Evolutionary conservation across 1,140 invertebrate species (phyloP), one percentile per base, ranked within the genome.

Genomic region (Reticulitermes speratus): DNA sequence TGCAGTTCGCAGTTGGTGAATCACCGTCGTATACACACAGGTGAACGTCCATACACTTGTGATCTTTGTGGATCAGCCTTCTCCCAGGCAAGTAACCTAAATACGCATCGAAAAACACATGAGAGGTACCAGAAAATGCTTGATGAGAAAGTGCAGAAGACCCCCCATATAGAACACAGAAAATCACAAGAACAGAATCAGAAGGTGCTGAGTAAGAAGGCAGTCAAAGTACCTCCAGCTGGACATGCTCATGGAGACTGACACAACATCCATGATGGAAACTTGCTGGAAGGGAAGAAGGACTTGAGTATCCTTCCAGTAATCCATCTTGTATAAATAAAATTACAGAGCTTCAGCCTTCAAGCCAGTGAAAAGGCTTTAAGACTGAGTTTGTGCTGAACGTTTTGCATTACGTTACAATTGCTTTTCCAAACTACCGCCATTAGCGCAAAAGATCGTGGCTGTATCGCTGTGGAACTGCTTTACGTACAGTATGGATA

Each of bases 1-100:
- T 75, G 65, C 25, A 75, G 65, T 75, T 75, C 65, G n/a, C 65
- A 75, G 65, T 75, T 75, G 65, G 65, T 75, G 65, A 75, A 75
- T 75, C 65, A 75, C n/a, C 25, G 65, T 11, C 65, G 65, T 30
- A 75, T 75, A n/a, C 65, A 75, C n/a, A 30, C 65, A 75, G 65
- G 65, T 30, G 65, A 75, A 75, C 65, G 65, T 75, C 65, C 65
- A 30, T 75, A 75, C 65, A 75, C 65, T 6, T 75, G 65, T 75
- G 65, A 75, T 75, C 65, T 75, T 25, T 75, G 65, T 75, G 65
- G 65, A 8, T 75, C 65, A n/a, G 65, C 65, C 16, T 75, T 75
- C 65, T 75, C 65, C 25, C 65, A 75, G n/a, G 65, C 65, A 75
- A 75, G 65, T 30, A 75, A 75, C n/a, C 65, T 75, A 6, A 75